Conservation (phyloP, 2,797 vertebrate genomes). For the Cossypha heuglini region DNA sequence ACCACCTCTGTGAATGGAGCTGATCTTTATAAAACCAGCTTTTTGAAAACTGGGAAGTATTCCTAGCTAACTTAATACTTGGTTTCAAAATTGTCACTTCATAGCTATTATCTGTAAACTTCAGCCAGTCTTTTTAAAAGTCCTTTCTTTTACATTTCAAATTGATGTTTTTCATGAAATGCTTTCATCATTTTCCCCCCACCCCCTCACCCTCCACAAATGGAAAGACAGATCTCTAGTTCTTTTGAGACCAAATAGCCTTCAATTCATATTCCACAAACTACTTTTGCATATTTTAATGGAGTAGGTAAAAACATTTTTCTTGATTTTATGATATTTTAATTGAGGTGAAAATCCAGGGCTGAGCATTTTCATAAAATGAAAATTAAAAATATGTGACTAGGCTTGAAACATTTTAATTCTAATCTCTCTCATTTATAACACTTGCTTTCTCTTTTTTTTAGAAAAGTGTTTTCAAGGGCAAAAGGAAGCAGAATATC, state of each 20-base stretch:
- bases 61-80: neutral
- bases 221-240: neutral
- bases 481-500: no score
- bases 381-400: neutral
- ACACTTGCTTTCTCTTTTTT: neutral
- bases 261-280: neutral
- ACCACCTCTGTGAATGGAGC: neutral
- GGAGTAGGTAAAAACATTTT: neutral
- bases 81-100: neutral
- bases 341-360: neutral
- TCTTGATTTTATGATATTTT: neutral
- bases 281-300: neutral
- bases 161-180: neutral
- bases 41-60: neutral
- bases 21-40: neutral
- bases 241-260: neutral
- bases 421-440: neutral
- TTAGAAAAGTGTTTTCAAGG: no score
- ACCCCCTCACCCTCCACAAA: neutral
- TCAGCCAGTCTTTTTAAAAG: neutral
- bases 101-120: neutral
- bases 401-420: neutral
- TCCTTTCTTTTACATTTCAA: neutral
- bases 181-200: neutral
- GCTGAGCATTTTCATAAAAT: neutral